Base-by-base conservation (phyloP, 2,888 invertebrate genomes). In the Tanypteryx hageni region DNA sequence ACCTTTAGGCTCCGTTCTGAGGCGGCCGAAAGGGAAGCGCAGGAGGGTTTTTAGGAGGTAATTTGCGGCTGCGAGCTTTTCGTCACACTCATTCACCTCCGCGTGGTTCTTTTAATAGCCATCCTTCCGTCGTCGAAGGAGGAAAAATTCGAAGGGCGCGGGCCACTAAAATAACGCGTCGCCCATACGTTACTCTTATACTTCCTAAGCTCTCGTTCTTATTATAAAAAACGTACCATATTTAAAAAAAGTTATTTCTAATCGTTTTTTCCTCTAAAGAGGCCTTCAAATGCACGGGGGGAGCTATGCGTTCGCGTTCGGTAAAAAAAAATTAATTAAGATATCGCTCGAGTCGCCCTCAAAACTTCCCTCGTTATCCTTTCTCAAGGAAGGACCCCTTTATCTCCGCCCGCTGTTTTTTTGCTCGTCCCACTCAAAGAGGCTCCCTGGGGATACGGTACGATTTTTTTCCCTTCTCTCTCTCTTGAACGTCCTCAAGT, bases 341-440 rank as follows among this genome's bases (percentile, higher is more conserved):
- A 64, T 64, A 61, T 86, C 86, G 86, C 61, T 61, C 68, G n/a
- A 9, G 22, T 68, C n/a, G 68, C 68, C 68, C 68, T 68, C 22
- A 7, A 68, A 68, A 68, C 68, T 68, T 61, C 86, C n/a, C 61
- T 61, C 86, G 61, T 86, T 86, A 61, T 86, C 59, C 58, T 89
- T 31, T 64, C 89, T n/a, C 31, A 59, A 10, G 86, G 18, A 61
- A 22, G 31, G 89, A 56, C 44, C 68, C 59, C 86, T 68, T 89
- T 64, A 44, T 64, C 86, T 22, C 59, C 16, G 59, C 64, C 64
- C 64, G 89, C 44, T 89, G 31, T 64, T 89, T 89, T 89, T 89
- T 64, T 89, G 44, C 86, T 58, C 59, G 61, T 59, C 89, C 5
- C 76, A 18, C 76, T 76, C 76, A 76, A 76, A 76, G 76, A 61